A percentile compares a stretch with the other conserved stretches of the same genome.
Conservation (phyloP, 2,113 vertebrate species). For the Phrynocephalus versicolor region DNA sequence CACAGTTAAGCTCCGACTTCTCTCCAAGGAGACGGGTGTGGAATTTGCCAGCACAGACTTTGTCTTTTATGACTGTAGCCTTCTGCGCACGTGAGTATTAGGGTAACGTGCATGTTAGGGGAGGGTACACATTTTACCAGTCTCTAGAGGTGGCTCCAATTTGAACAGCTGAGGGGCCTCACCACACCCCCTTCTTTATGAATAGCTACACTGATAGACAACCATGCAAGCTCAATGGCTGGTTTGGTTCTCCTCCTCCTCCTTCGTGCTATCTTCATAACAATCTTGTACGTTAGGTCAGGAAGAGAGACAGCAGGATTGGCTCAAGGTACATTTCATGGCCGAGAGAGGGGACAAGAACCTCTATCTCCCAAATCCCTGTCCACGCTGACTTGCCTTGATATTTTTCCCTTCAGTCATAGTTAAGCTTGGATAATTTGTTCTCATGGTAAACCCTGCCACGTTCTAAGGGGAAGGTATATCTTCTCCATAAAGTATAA, state of each 20-base stretch:
- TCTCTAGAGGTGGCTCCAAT: background rate
- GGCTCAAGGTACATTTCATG: background rate
- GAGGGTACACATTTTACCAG: background rate
- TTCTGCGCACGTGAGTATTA: slow-evolving; percentile 32
- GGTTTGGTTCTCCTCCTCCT: background rate
- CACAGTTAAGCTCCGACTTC: slow-evolving; percentile 11
- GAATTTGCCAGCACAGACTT: slow-evolving; percentile 31
- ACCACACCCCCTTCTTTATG: no score
- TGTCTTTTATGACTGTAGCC: slow-evolving; percentile 32
- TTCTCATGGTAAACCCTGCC: background rate
- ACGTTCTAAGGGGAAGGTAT: background rate
- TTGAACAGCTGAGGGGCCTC: background rate
- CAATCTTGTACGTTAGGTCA: background rate
- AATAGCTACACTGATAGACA: background rate
- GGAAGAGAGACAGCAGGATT: background rate
- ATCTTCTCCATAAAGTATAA: background rate
- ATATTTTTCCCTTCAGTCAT: background rate
- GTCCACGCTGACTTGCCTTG: background rate
- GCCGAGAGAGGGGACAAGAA: background rate
- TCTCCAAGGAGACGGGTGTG: slow-evolving; percentile 17
- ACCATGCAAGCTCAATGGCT: background rate
- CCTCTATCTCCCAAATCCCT: background rate
- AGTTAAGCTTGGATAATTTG: background rate
- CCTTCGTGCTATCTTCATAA: background rate
- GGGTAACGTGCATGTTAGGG: background rate